Base-by-base conservation (phyloP, 2,113 vertebrate genomes). In the Catharus minimus region DNA sequence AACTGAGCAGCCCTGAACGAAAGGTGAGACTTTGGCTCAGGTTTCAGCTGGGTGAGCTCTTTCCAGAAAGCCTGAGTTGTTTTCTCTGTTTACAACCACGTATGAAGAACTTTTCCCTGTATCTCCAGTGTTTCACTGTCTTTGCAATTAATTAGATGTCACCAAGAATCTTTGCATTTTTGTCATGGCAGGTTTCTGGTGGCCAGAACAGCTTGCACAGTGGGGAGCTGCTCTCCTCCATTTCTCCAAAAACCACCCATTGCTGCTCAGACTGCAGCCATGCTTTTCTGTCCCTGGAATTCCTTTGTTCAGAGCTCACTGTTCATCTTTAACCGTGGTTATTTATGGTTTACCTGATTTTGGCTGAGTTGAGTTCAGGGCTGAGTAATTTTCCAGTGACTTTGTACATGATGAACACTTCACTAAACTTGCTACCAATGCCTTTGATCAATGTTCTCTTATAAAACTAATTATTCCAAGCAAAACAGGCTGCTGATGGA, bases 391-490 rank as follows among this genome's bases (percentile, higher is more conserved):
- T 96, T 77, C 84, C 82, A 84, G 69, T 0, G 28, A 49, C 86
- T 94, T 95, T 95, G 88, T 93, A 71, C 79, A 91, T 66, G 91
- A 86, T 80, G 86, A 96, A 96, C 90, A 92, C 69, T 95, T 93
- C 91, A 80, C 79, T 95, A 90, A 91, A 67, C 71, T 90, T 27
- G 26, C 82, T 92, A 88, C 93, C 60, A 58, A 13, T 90, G 95
- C 88, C 84, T 96, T 95, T 96, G 96, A 96, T 97, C 96, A 90
- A 92, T 89, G 92, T 84, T 87, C 84, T 95, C 72, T 79, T 78
- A 60, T 82, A 81, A 91, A 94, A 86, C 43, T 32, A 77, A 95
- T 96, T 92, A 55, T 72, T 94, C 71, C 89, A 84, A 81, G 44
- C 50, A 69, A 83, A 93, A 8, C n/a, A 61, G 86, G 58, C 76